phyloP scores from a whole-genome alignment of 2,888 invertebrate species.

The Nyleta sp. region DNA sequence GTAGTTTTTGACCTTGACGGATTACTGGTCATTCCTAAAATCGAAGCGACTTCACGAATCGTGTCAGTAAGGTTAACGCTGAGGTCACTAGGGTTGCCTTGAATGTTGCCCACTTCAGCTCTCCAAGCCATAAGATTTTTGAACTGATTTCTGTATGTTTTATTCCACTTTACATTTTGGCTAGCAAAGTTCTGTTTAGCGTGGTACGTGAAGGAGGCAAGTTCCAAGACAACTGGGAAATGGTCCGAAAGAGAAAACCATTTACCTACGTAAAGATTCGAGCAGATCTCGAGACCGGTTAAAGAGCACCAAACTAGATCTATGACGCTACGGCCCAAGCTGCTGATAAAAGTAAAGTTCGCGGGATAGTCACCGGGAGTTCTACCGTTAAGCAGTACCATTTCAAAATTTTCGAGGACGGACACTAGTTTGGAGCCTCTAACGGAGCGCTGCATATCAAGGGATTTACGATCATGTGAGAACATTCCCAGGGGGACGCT shows the following conservation, averaged over 20 bases:
- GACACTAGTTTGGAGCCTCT: neutral
- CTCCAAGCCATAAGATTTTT: neutral
- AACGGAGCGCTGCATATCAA: neutral
- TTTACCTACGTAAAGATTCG: neutral
- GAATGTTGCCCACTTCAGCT: neutral
- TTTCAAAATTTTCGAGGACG: neutral
- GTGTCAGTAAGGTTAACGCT: too few relatives aligned
- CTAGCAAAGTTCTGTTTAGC: too few relatives aligned
- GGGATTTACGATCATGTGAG: neutral
- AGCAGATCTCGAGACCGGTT: neutral
- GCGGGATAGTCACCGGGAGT: neutral
- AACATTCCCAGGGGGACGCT: neutral
- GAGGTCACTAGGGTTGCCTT: too few relatives aligned
- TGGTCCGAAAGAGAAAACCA: constrained; percentile 13
- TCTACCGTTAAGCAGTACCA: constrained; percentile 6
- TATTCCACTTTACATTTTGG: neutral
- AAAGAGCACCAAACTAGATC: constrained; percentile 12
- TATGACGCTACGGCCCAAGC: neutral
- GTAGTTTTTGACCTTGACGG: neutral
- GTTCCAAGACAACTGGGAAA: neutral
- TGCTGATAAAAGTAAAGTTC: constrained; percentile 2
- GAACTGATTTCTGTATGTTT: neutral
- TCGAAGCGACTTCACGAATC: too few relatives aligned
- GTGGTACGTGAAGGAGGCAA: neutral
- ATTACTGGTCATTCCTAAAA: too few relatives aligned